phyloP scores from a whole-genome alignment of 2,888 invertebrate genomes.

The Chrysolina haemoptera region DNA sequence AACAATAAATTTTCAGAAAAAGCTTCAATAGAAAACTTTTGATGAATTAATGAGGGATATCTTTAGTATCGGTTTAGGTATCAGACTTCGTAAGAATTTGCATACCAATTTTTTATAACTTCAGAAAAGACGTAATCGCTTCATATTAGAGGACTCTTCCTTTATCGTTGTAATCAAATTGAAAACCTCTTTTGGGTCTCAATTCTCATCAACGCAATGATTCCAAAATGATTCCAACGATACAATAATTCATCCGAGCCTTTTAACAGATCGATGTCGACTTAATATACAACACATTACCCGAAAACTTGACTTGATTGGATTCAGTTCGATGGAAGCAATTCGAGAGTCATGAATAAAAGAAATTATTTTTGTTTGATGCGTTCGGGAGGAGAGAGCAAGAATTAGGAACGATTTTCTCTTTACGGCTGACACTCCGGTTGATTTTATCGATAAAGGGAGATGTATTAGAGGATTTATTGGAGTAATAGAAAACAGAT shows the following conservation, averaged over 20 bases:
- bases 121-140: no score
- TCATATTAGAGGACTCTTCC: no score
- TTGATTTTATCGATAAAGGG: slow-evolving; percentile 28
- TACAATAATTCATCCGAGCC: slow-evolving; percentile 27
- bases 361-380: slow-evolving; percentile 37
- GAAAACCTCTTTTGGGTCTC: background rate
- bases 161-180: no score
- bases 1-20: no score
- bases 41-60: no score
- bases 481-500: slow-evolving; percentile 24
- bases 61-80: no score
- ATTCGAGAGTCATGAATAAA: slow-evolving; percentile 40
- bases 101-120: no score
- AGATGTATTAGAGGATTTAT: slow-evolving; percentile 26
- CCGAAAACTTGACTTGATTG: slow-evolving; percentile 34
- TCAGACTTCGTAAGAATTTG: no score
- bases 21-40: no score
- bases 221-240: background rate
- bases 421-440: slow-evolving; percentile 10
- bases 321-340: slow-evolving; percentile 30
- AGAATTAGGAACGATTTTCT: slow-evolving; percentile 32
- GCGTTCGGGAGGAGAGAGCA: slow-evolving; percentile 28
- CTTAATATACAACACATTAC: slow-evolving; percentile 39
- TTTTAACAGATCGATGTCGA: slow-evolving; percentile 37
- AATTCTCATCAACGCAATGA: background rate